phyloP scores from a whole-genome alignment of 1,140 invertebrate species.

The Cotesia chilonis region DNA sequence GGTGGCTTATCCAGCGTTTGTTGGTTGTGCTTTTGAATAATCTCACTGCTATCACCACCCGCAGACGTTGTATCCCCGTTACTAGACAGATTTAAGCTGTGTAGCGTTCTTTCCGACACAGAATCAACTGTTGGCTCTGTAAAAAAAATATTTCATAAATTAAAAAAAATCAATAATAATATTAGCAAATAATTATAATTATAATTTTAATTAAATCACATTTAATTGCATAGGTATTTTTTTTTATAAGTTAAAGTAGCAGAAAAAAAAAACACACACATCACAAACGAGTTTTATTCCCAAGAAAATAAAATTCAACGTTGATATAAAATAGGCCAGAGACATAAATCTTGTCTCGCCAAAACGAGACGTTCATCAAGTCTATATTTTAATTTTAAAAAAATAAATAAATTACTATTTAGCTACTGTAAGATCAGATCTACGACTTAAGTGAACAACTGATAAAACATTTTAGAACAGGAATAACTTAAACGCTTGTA shows the following conservation, averaged over 20 bases:
- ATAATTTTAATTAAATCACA: neutral
- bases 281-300: conserved; percentile 12
- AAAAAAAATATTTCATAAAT: conserved; percentile 34
- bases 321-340: neutral
- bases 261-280: too few relatives aligned
- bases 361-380: neutral
- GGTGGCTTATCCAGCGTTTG: conserved; percentile 16
- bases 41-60: conserved; percentile 50
- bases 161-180: too few relatives aligned
- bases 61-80: conserved; percentile 53
- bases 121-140: conserved; percentile 58
- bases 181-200: neutral
- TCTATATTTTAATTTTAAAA: conserved; percentile 18
- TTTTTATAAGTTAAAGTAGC: neutral
- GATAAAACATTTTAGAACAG: conserved; percentile 1
- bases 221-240: conserved; percentile 9
- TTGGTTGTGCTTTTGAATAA: conserved; percentile 52
- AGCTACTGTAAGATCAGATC: conserved; percentile 18
- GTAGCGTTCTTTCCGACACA: conserved; percentile 60
- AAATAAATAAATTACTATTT: conserved; percentile 18
- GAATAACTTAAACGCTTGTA: too few relatives aligned
- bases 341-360: conserved; percentile 19
- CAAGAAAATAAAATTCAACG: conserved; percentile 4
- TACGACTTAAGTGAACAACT: neutral
- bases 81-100: conserved; percentile 61